These are phyloP conservation scores for Drosophila flavopinicola DNA, from an alignment of 2,888 invertebrate species.

Conservation along the genomic window DNA sequence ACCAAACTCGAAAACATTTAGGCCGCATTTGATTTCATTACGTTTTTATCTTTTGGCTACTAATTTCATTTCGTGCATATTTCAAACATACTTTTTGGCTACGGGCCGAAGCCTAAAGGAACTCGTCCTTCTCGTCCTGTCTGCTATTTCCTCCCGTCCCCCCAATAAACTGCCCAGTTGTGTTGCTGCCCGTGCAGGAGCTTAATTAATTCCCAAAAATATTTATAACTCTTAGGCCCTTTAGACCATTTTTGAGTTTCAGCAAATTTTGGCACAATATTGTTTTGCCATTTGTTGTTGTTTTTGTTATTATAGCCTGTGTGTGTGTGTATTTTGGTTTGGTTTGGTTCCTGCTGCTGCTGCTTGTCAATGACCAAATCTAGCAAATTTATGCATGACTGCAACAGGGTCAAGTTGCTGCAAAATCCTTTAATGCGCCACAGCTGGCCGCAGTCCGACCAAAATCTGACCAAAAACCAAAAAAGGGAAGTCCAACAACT, in stretches of 20 bases:
- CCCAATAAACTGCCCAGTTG: not conserved
- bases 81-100: slow-evolving; percentile 49
- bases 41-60: slow-evolving; percentile 73
- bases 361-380: slow-evolving; percentile 69
- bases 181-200: slow-evolving; percentile 39
- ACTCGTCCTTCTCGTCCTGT: not conserved
- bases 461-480: slow-evolving; percentile 40
- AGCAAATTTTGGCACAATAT: slow-evolving; percentile 57
- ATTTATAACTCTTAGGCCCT: slow-evolving; percentile 67
- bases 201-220: slow-evolving; percentile 74
- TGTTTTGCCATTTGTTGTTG: slow-evolving; percentile 35
- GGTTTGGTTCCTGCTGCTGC: slow-evolving; percentile 32
- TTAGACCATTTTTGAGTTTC: slow-evolving; percentile 45
- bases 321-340: slow-evolving; percentile 16
- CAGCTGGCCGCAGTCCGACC: slow-evolving; percentile 53
- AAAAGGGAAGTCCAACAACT: slow-evolving; percentile 31
- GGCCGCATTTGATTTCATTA: slow-evolving; percentile 79
- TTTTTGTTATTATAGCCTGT: slow-evolving; percentile 29
- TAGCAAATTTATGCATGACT: slow-evolving; percentile 77
- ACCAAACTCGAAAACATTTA: slow-evolving; percentile 63
- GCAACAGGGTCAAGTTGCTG: slow-evolving; percentile 75
- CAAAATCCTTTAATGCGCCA: slow-evolving; percentile 73
- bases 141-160: not conserved
- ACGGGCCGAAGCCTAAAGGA: not conserved
- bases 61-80: slow-evolving; percentile 74